Base-by-base conservation (phyloP, 2,113 vertebrate genomes). In the Poeciliopsis prolifica region DNA sequence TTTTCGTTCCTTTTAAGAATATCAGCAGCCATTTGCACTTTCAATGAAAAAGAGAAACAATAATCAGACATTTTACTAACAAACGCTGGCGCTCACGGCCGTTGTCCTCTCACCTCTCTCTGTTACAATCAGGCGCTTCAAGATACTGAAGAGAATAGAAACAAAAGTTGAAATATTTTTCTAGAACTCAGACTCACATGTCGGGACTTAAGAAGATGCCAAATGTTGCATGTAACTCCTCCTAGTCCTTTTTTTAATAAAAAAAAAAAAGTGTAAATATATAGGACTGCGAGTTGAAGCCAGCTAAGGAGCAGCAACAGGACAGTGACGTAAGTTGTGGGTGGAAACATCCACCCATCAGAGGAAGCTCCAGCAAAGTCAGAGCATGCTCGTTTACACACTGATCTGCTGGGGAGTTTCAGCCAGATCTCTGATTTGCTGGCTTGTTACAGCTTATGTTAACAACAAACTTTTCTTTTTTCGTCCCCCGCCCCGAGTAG, bases 171-270 rank as follows among this genome's bases (percentile, higher is more conserved):
- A 54, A 74, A 87, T 93, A 94, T 94, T 93, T 94, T 94, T 94
- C 84, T 94, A 89, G 92, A 88, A 85, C 82, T 80, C 80, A 64
- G 89, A 89, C 78, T 88, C 82, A 73, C 70, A 86, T 69, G 72
- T 70, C 80, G 85, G 87, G 87, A 88, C 78, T 88, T 26, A 64
- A 91, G 81, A 91, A 87, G 84, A 95, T 94, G 92, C 93, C 93
- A 95, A 94, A 94, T 91, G 90, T 89, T 94, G 94, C 92, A 94
- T 93, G 94, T 90, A 89, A 89, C 89, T 89, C 86, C 86, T 93
- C 86, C 11, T 93, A 91, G 92, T 93, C 92, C 40, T 42, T 93
- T 94, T 87, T 92, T 58, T 35, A 9, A 35, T 11, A 10, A 24
- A 24, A 24, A 54, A 83, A 83, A 90, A 65, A 70, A 75, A 79